Percentiles rank a stretch among this genome's conserved stretches.
Conservation (phyloP, 1,140 invertebrate species). For the Drosophila nasuta region DNA sequence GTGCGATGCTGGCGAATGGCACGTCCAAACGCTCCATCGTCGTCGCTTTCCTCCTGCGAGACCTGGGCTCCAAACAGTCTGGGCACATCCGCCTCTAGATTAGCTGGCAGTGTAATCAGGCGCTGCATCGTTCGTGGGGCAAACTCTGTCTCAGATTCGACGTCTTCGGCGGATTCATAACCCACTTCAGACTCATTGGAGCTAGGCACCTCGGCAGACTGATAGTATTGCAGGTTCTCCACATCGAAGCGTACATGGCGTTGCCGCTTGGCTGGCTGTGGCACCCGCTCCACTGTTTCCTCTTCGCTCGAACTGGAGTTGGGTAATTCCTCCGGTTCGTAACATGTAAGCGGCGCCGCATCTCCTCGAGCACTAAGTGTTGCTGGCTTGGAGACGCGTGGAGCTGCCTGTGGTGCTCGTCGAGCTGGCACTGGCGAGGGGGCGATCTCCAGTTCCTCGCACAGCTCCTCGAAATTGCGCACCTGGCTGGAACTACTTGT, state of each 20-base stretch:
- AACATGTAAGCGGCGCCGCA: conserved; percentile 57
- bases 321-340: conserved; percentile 61
- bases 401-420: conserved; percentile 57
- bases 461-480: conserved; percentile 60
- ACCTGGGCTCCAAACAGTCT: conserved; percentile 65
- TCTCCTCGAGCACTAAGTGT: conserved; percentile 62
- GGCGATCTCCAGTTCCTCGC: conserved; percentile 52
- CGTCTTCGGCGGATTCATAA: conserved; percentile 9
- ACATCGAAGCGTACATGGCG: conserved; percentile 71
- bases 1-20: conserved; percentile 70
- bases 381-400: conserved; percentile 44
- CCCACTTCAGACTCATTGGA: conserved; percentile 67
- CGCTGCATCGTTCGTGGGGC: conserved; percentile 53
- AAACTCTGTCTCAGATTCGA: neutral
- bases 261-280: conserved; percentile 57
- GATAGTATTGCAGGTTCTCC: conserved; percentile 74
- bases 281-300: conserved; percentile 21
- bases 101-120: conserved; percentile 28
- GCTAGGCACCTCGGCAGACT: conserved; percentile 68
- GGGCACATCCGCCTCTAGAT: conserved; percentile 22
- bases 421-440: conserved; percentile 21
- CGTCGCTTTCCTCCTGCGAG: conserved; percentile 51
- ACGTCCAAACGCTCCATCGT: conserved; percentile 52
- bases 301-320: conserved; percentile 65
- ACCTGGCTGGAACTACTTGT: conserved; percentile 22